Base-by-base conservation (phyloP, 2,888 invertebrate genomes). In the Eupithecia inturbata region DNA sequence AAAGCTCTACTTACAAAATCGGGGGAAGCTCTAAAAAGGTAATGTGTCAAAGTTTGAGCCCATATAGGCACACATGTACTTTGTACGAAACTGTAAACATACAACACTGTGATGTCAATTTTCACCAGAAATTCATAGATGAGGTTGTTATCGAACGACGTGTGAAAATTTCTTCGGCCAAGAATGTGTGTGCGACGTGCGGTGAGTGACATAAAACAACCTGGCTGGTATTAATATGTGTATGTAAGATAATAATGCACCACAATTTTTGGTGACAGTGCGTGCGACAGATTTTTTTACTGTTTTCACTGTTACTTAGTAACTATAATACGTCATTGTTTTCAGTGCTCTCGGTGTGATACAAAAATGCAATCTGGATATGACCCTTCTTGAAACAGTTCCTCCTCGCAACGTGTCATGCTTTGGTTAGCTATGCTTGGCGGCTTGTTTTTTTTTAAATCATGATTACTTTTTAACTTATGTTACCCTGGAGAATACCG, bases 101-200 rank as follows among this genome's bases (percentile, higher is more conserved):
- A 26, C 31, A 69, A 62, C 57, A 33, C 39, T 41, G 53, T 12
- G 33, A 14, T 57, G 45, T 31, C 22, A 57, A 72, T 63, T 75
- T 75, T 72, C 70, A 60, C 72, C 66, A 70, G 39, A 74, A 70
- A 31, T 70, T 72, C 64, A 63, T 68, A 69, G 69, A 67, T 71
- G 1, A 41, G 33, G 49, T 76, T 26, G 19, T 22, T 49, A 71
- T 36, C 70, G 79, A 71, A n/a, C 72, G 77, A 79, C 68, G 75
- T 77, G 78, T 77, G 75, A 79, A 78, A 75, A 71, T 77, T 71
- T 75, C 72, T 74, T 73, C 64, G 73, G 14, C 39, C 28, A 75
- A 75, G 78, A 78, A 79, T 79, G 72, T 69, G 19, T 19, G 69
- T 57, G 74, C 73, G 72, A n/a, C 22, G 12, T 28, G 62, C 41